Evolutionary conservation across 2,113 vertebrate species (phyloP), one percentile per base, ranked within the genome.

Genomic region (Misgurnus mizolepis): DNA sequence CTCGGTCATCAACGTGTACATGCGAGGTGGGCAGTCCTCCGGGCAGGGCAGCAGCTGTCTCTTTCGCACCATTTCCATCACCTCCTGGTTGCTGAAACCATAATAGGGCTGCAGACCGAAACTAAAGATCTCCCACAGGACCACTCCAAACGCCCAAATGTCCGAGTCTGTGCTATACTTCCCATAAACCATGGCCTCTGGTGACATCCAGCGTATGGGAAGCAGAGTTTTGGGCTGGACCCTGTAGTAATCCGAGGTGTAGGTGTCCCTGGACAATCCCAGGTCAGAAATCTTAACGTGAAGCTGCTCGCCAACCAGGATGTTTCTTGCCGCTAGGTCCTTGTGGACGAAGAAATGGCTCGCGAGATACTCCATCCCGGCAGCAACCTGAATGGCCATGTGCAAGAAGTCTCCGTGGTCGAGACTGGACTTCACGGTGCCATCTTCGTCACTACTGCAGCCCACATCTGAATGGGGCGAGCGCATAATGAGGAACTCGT

Each of bases 61-160:
- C 87, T 99, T 98, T 5, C 97, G 92, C 87, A 98, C 95, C 97
- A 99, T 98, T 89, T 99, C 97, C 40, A 99, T 96, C 83, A 99
- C 98, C 86, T 99, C 98, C 89, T 99, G 97, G 86, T 99, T 98
- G 80, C 95, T 98, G 88, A 98, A 99, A 3, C 97, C 98, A 0
- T 99, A 99, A 58, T 96, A 99, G 0, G 98, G 98, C 88, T 99
- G 97, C 22, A 99, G 95, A 53, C 98, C 98, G 11, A 98, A 99
- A 90, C 97, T 99, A 91, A 99, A 99, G 61, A 99, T 95, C 86
- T 99, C 98, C 97, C 98, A 99, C 22, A 99, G 81, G 61, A 99
- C 95, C 1, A 99, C 97, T 2, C 98, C 98, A 9, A 96, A 99
- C 0, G 98, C 97, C 98, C 97, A 99, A 78, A 99, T 95, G 88